phyloP scores from a whole-genome alignment of 2,113 vertebrate species.

The Acrocephalus kingi region DNA sequence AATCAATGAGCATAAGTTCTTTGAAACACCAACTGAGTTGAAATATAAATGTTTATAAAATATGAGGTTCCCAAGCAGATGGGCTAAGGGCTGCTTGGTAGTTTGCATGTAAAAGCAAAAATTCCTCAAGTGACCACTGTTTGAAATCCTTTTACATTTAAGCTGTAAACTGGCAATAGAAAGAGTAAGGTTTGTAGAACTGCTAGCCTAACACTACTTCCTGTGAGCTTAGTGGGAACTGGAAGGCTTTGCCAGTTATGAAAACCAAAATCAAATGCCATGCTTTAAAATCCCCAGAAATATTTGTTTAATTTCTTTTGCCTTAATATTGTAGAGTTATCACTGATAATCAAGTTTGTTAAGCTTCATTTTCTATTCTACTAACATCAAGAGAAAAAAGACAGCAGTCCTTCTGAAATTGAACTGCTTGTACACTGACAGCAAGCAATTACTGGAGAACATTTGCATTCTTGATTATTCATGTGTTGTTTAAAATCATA shows the following conservation, averaged over 20 bases:
- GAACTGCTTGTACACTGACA: background rate
- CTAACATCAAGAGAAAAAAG: background rate
- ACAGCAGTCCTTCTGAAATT: background rate
- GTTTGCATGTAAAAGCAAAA: background rate
- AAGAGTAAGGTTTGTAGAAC: background rate
- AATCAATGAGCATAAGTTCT: slow-evolving; percentile 15
- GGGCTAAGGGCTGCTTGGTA: background rate
- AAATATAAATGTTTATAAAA: slow-evolving; percentile 34
- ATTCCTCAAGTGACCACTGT: background rate
- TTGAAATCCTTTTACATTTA: background rate
- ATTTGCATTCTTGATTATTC: background rate
- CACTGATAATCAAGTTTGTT: background rate
- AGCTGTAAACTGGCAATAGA: background rate
- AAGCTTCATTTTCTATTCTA: background rate
- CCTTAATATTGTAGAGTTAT: background rate
- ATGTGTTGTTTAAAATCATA: background rate
- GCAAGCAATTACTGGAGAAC: background rate
- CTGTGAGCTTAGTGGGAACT: background rate
- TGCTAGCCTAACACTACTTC: background rate
- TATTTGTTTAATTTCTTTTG: background rate
- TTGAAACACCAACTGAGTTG: background rate
- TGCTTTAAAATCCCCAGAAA: background rate
- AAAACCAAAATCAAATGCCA: background rate
- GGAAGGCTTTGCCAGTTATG: background rate
- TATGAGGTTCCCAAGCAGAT: background rate